These are phyloP conservation scores for Drosophila bifasciata DNA, from an alignment of 1,140 invertebrate genomes.

Conservation along the genomic window DNA sequence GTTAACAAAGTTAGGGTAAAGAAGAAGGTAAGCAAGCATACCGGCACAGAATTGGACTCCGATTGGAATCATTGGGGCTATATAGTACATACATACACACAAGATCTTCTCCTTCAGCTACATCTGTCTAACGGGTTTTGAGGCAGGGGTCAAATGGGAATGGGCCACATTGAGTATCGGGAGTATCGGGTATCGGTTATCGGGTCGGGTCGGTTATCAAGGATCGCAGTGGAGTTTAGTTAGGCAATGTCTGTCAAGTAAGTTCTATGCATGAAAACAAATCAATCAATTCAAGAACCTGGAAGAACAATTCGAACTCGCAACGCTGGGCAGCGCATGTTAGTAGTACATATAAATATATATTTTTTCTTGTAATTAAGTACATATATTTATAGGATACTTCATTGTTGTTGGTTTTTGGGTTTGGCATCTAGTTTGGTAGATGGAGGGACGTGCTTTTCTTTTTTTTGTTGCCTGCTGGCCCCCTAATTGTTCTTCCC, in stretches of 20 bases:
- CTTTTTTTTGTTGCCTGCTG: slow-evolving; percentile 28
- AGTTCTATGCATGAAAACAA: slow-evolving; percentile 19
- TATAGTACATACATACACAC: background rate
- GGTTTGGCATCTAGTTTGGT: slow-evolving; percentile 27
- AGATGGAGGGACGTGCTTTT: slow-evolving; percentile 33
- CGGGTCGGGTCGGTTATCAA: background rate
- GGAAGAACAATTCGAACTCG: slow-evolving; percentile 55
- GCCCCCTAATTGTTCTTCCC: slow-evolving; percentile 31
- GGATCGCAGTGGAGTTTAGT: slow-evolving; percentile 13
- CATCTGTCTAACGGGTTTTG: too few species aligned
- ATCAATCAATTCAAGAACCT: slow-evolving; percentile 31
- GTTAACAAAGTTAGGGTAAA: background rate
- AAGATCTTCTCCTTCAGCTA: too few species aligned
- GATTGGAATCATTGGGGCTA: background rate
- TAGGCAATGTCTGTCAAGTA: slow-evolving; percentile 1
- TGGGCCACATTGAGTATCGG: slow-evolving; percentile 5
- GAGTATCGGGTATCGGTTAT: background rate
- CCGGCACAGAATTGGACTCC: too few species aligned
- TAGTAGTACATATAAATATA: slow-evolving; percentile 12
- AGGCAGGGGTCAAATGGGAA: too few species aligned
- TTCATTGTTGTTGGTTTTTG: slow-evolving; percentile 36
- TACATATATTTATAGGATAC: slow-evolving; percentile 22
- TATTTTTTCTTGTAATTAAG: too few species aligned
- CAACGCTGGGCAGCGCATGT: slow-evolving; percentile 2
- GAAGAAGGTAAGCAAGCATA: slow-evolving; percentile 18